Base-by-base conservation (phyloP, 2,113 vertebrate genomes). In the Prochilodus magdalenae region DNA sequence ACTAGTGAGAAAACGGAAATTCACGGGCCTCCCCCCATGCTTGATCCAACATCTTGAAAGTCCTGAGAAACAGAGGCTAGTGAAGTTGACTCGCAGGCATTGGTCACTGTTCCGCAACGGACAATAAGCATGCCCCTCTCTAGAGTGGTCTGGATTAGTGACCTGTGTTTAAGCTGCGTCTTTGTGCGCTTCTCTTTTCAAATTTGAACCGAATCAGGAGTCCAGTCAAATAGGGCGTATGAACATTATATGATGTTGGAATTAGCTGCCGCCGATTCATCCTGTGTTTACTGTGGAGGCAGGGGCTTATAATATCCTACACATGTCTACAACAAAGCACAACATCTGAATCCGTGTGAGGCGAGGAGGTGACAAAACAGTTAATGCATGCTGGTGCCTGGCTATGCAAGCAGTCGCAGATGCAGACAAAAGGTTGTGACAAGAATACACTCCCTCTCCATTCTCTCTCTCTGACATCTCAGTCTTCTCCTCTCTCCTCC, bases 391-490 rank as follows among this genome's bases (percentile, higher is more conserved):
- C 95, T 95, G 94, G n/a, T n/a, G n/a, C n/a, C 94, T 96, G 95
- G 95, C 95, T 95, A 93, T 94, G 94, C 95, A 93, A 93, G 95
- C 95, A 95, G 94, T 96, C 95, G 96, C 96, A 96, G 95, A 97
- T 95, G 95, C 94, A 96, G 95, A 96, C 96, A 97, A 97, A 97
- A 95, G 96, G 94, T 94, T 96, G 95, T 95, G 96, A 96, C 95
- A 95, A 96, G 96, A 97, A 97, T 96, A 97, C n/a, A 97, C 95
- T 94, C 88, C 78, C 87, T n/a, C n/a, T n/a, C n/a, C n/a, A n/a
- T n/a, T 72, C 94, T 94, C 94, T 94, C 67, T 14, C 73, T 72
- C 59, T 67, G 67, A n/a, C n/a, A n/a, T n/a, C n/a, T n/a, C n/a
- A n/a, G n/a, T n/a, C n/a, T n/a, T n/a, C n/a, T n/a, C 67, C 59